Evolutionary conservation across 2,797 vertebrate species (phyloP).

Genomic region (Hozukius guyotensis): DNA sequence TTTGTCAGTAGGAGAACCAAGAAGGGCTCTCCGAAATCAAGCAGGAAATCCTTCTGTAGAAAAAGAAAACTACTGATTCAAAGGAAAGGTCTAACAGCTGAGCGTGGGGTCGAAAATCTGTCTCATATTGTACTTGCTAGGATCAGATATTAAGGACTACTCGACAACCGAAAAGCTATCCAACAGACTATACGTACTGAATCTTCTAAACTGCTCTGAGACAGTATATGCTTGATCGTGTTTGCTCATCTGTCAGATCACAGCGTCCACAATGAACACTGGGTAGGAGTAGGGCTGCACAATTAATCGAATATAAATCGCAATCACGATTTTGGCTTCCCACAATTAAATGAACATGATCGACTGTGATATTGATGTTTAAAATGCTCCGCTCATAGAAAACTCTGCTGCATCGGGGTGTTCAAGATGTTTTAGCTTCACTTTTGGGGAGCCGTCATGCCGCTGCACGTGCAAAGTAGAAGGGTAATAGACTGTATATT

Average conservation of each 20-base stretch:
- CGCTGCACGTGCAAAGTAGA: too few species aligned
- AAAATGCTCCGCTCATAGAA: too few species aligned
- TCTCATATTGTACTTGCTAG: not conserved
- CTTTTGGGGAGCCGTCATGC: too few species aligned
- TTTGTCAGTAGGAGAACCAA: not conserved
- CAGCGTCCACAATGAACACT: not conserved
- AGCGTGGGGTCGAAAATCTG: accelerated
- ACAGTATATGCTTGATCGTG: not conserved
- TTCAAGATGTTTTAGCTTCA: too few species aligned
- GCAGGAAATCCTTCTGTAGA: not conserved
- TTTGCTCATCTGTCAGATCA: not conserved
- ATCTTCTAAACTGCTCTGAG: not conserved
- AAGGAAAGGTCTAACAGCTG: not conserved
- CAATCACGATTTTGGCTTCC: too few species aligned
- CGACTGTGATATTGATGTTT: too few species aligned
- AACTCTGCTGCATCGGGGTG: too few species aligned
- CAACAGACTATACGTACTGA: not conserved
- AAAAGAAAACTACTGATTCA: not conserved
- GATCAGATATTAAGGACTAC: not conserved
- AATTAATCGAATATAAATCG: too few species aligned
- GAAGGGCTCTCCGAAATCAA: not conserved
- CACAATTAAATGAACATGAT: too few species aligned
- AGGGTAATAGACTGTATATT: too few species aligned
- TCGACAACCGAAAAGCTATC: not conserved
- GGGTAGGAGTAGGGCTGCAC: not conserved